Evolutionary conservation across 1,140 invertebrate genomes (phyloP).

Genomic region (Drosophila athabasca): DNA sequence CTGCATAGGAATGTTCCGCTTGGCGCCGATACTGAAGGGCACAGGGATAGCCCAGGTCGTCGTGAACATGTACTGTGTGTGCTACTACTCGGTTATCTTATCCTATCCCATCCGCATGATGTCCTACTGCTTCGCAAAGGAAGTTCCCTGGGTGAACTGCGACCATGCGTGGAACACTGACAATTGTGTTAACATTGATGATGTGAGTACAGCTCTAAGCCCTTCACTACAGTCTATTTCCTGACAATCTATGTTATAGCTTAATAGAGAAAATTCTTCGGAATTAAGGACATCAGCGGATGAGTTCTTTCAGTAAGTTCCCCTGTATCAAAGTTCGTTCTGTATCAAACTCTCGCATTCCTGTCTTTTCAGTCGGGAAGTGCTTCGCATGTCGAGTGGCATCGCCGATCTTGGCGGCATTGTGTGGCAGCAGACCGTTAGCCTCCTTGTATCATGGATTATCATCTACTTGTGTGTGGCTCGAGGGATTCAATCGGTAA

Average conservation of each 20-base stretch:
- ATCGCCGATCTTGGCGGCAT: slow-evolving; percentile 89
- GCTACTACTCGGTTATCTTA: slow-evolving; percentile 97
- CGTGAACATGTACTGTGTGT: slow-evolving; percentile 94
- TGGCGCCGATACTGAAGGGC: slow-evolving; percentile 94
- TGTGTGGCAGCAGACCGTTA: slow-evolving; percentile 89
- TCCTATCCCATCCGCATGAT: slow-evolving; percentile 95
- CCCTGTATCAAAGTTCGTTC: not conserved
- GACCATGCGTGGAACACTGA: slow-evolving; percentile 94
- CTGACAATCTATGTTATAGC: not conserved
- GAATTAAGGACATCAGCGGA: slow-evolving; percentile 88
- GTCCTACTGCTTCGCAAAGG: slow-evolving; percentile 87
- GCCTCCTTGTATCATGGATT: slow-evolving; percentile 89
- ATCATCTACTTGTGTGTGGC: slow-evolving; percentile 91
- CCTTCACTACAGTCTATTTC: not conserved
- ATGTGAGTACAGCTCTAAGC: slow-evolving; percentile 7
- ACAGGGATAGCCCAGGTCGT: slow-evolving; percentile 92
- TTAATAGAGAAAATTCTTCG: not conserved
- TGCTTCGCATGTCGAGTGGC: slow-evolving; percentile 87
- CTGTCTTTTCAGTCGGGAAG: slow-evolving; percentile 85
- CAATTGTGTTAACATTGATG: slow-evolving; percentile 85
- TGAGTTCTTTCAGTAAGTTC: slow-evolving; percentile 93
- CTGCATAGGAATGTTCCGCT: slow-evolving; percentile 90
- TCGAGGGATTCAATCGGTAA: slow-evolving; percentile 90
- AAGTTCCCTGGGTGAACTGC: slow-evolving; percentile 94
- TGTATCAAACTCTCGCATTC: too few species aligned